These are phyloP conservation scores for Stichodactyla mertensii DNA, from an alignment of 64 coral and sea anemone species.

Conservation along the genomic window DNA sequence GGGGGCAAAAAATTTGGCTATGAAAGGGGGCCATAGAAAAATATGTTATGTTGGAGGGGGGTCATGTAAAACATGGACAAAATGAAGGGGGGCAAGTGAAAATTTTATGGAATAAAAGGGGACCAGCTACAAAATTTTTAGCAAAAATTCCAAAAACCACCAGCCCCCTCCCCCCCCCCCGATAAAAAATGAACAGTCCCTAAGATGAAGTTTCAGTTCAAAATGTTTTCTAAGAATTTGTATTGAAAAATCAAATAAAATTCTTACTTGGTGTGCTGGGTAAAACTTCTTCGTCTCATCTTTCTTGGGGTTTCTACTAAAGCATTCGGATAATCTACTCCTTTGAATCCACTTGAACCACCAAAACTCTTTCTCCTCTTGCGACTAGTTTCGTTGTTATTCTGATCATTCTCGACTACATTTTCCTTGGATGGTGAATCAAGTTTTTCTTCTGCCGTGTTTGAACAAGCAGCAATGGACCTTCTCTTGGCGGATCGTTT, in stretches of 20 bases:
- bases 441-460: neutral
- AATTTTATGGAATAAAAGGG: too few relatives aligned
- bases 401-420: neutral
- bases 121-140: too few relatives aligned
- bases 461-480: neutral
- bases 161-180: too few relatives aligned
- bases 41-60: too few relatives aligned
- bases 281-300: neutral
- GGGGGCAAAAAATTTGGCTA: too few relatives aligned
- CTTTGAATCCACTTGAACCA: neutral
- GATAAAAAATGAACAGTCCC: too few relatives aligned
- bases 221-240: too few relatives aligned
- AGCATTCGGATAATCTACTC: neutral
- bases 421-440: neutral
- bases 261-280: neutral
- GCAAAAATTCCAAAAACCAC: too few relatives aligned
- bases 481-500: neutral
- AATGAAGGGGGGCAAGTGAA: too few relatives aligned
- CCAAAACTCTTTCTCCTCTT: conserved; percentile 1
- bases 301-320: neutral
- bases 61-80: too few relatives aligned
- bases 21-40: too few relatives aligned
- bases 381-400: neutral
- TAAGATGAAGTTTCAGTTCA: too few relatives aligned
- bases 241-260: neutral